Evolutionary conservation across 1,140 invertebrate species (phyloP).

Genomic region (Portunus trituberculatus): DNA sequence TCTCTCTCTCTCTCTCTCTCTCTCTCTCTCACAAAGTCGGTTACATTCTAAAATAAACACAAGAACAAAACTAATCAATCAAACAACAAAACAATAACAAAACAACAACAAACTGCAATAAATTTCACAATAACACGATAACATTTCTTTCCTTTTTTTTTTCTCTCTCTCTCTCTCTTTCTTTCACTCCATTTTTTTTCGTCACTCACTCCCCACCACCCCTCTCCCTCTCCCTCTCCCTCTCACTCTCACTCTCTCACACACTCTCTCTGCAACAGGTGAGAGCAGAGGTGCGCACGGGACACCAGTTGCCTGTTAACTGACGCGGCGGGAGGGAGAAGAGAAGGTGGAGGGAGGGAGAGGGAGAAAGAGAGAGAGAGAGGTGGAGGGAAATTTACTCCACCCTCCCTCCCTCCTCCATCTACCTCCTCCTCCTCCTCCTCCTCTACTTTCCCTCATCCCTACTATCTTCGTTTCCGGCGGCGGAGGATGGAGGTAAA

Average conservation of each 20-base stretch:
- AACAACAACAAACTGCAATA: too few relatives aligned
- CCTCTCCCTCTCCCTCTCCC: not conserved
- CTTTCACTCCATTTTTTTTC: not conserved
- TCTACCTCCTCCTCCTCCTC: not conserved
- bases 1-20: too few relatives aligned
- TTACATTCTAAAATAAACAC: too few relatives aligned
- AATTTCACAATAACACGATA: too few relatives aligned
- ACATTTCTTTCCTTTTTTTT: not conserved
- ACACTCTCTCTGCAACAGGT: not conserved
- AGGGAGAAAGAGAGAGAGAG: conserved; percentile 6
- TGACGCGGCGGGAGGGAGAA: not conserved
- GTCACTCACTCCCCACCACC: too few relatives aligned
- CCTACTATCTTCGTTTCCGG: not conserved
- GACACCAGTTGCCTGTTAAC: not conserved
- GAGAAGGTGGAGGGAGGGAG: too few relatives aligned
- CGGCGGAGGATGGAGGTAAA: not conserved
- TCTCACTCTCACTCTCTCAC: not conserved
- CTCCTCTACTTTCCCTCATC: conserved; percentile 25
- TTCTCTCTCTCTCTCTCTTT: conserved; percentile 42
- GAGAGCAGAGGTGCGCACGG: not conserved
- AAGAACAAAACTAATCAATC: too few relatives aligned
- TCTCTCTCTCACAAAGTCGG: too few relatives aligned
- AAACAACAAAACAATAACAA: too few relatives aligned
- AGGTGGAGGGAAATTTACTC: not conserved
- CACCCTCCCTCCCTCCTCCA: not conserved